Evolutionary conservation across 1,140 invertebrate genomes (phyloP).

Genomic region (Drosophila grimshawi): DNA sequence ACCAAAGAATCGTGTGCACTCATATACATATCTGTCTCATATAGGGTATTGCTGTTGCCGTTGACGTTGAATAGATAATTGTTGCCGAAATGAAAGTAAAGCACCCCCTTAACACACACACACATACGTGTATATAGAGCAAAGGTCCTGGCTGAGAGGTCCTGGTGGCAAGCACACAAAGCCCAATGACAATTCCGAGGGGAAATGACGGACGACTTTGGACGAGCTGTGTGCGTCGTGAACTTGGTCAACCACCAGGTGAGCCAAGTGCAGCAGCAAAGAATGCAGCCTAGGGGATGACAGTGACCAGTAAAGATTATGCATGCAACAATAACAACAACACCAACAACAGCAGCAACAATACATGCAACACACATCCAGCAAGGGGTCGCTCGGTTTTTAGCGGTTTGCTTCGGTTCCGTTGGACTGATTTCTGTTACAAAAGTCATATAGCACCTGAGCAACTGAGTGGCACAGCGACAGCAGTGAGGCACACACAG

Average conservation of each 20-base stretch:
- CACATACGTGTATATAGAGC: background rate
- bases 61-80: conserved; percentile 84
- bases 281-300: conserved; percentile 71
- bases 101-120: conserved; percentile 30
- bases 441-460: conserved; percentile 79
- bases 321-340: conserved; percentile 50
- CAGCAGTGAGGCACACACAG: background rate
- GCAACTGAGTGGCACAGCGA: background rate
- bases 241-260: conserved; percentile 69
- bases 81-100: conserved; percentile 77
- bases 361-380: conserved; percentile 39
- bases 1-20: conserved; percentile 78
- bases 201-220: conserved; percentile 61
- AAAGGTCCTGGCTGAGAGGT: conserved; percentile 31
- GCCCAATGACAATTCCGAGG: conserved; percentile 71
- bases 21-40: conserved; percentile 56
- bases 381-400: conserved; percentile 6
- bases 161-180: conserved; percentile 55
- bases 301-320: conserved; percentile 76
- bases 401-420: conserved; percentile 61
- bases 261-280: conserved; percentile 25
- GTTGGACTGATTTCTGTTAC: conserved; percentile 72
- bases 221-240: conserved; percentile 35
- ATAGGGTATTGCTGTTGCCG: conserved; percentile 42
- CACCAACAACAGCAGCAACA: conserved; percentile 30